phyloP scores from a whole-genome alignment of 2,113 vertebrate genomes.

The Coryphaenoides rupestris region DNA sequence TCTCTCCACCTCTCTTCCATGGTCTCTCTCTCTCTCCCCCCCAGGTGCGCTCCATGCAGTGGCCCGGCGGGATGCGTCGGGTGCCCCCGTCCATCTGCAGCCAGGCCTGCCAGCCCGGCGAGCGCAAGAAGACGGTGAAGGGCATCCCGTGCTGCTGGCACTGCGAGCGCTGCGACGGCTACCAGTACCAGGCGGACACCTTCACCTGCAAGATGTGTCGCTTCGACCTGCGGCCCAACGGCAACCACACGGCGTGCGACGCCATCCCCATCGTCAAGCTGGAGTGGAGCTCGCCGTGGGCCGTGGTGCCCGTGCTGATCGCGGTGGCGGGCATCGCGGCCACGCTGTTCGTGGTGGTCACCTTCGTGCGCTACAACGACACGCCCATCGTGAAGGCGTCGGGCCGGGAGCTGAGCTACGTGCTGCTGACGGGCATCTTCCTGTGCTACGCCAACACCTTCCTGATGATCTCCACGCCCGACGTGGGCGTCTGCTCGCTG shows the following conservation, averaged over 20 bases:
- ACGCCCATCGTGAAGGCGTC: slow-evolving; percentile 76
- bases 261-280: slow-evolving; percentile 72
- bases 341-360: slow-evolving; percentile 72
- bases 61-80: slow-evolving; percentile 67
- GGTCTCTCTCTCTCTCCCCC: background rate
- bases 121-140: slow-evolving; percentile 76
- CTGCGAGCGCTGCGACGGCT: slow-evolving; percentile 75
- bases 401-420: slow-evolving; percentile 75
- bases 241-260: slow-evolving; percentile 73
- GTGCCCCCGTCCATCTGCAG: slow-evolving; percentile 75
- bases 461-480: slow-evolving; percentile 74
- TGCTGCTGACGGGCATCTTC: slow-evolving; percentile 74
- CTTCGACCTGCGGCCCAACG: slow-evolving; percentile 70
- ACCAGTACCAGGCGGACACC: slow-evolving; percentile 74
- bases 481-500: slow-evolving; percentile 71
- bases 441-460: slow-evolving; percentile 76
- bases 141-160: slow-evolving; percentile 77
- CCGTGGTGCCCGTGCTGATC: slow-evolving; percentile 72
- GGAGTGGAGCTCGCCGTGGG: slow-evolving; percentile 78
- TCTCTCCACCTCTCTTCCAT: background rate
- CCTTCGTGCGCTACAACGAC: slow-evolving; percentile 74
- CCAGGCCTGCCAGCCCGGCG: slow-evolving; percentile 65
- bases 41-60: slow-evolving; percentile 71
- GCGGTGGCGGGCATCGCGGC: slow-evolving; percentile 73
- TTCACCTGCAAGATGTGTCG: slow-evolving; percentile 77